phyloP scores from a whole-genome alignment of 1,140 invertebrate species.

The Reticulitermes speratus region DNA sequence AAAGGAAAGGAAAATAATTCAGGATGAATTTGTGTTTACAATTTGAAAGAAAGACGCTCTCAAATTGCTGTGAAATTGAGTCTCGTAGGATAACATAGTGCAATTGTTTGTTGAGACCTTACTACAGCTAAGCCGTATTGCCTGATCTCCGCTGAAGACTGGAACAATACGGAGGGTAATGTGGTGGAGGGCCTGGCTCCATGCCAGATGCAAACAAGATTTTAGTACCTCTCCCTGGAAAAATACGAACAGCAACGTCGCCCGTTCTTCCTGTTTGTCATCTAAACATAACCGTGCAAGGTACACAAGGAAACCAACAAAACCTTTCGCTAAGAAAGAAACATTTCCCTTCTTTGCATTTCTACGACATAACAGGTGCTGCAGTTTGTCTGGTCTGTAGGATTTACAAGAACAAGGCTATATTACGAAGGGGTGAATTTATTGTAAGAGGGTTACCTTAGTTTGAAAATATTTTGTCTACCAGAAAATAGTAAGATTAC shows the following conservation, averaged over 20 bases:
- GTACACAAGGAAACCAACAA: too few relatives aligned
- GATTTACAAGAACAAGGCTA: too few relatives aligned
- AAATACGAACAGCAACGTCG: neutral
- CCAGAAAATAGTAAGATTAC: too few relatives aligned
- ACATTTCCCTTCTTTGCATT: too few relatives aligned
- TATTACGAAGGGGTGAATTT: too few relatives aligned
- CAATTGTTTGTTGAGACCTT: neutral
- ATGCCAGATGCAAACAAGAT: constrained; percentile 7
- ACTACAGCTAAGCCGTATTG: neutral
- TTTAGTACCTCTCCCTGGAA: neutral
- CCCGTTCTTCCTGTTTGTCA: neutral
- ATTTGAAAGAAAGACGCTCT: neutral
- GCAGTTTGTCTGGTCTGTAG: too few relatives aligned
- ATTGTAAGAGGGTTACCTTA: too few relatives aligned
- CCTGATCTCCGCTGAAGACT: neutral
- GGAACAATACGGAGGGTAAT: neutral
- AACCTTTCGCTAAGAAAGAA: too few relatives aligned
- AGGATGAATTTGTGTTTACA: neutral
- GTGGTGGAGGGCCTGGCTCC: neutral
- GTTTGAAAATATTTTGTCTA: too few relatives aligned
- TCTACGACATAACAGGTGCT: too few relatives aligned
- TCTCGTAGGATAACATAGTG: neutral
- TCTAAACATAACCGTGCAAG: too few relatives aligned
- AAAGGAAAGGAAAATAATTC: neutral
- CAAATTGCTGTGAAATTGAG: neutral